Evolutionary conservation across 1,140 invertebrate genomes (phyloP).

Genomic region (Drosophila sucinea): DNA sequence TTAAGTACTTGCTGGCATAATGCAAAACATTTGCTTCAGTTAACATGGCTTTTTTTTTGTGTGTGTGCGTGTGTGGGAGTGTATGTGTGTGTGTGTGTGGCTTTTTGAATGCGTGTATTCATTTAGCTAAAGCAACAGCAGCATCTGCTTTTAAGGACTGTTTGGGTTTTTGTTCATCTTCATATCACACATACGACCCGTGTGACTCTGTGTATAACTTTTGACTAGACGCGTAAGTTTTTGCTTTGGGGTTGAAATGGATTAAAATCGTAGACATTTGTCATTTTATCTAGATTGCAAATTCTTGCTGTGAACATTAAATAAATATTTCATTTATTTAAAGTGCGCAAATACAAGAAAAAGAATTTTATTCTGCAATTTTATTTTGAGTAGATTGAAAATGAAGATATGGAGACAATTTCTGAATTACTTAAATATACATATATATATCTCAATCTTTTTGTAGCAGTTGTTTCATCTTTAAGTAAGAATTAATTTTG

Average conservation of each 20-base stretch:
- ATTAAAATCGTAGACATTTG: constrained; percentile 11
- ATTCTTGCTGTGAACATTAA: not conserved
- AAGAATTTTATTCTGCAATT: too few species aligned
- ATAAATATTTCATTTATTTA: not conserved
- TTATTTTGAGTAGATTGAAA: too few species aligned
- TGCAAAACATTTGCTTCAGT: constrained; percentile 55
- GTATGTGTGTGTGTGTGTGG: constrained; percentile 23
- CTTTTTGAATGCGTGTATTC: constrained; percentile 31
- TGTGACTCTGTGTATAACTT: constrained; percentile 8
- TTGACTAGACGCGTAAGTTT: constrained; percentile 5
- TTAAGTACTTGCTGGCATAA: constrained; percentile 57
- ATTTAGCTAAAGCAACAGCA: constrained; percentile 38
- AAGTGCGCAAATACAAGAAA: not conserved
- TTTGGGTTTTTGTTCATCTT: constrained; percentile 5
- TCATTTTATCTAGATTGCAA: not conserved
- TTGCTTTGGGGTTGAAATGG: not conserved
- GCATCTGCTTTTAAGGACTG: not conserved
- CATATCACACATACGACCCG: constrained; percentile 44
- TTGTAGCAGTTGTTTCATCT: too few species aligned
- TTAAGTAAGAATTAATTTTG: too few species aligned
- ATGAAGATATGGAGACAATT: too few species aligned
- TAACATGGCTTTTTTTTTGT: constrained; percentile 52
- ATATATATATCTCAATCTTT: too few species aligned
- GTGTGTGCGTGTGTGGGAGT: constrained; percentile 15
- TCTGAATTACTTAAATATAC: too few species aligned